Conservation (phyloP, 2,113 vertebrate genomes). For the Amphiprion percula region DNA sequence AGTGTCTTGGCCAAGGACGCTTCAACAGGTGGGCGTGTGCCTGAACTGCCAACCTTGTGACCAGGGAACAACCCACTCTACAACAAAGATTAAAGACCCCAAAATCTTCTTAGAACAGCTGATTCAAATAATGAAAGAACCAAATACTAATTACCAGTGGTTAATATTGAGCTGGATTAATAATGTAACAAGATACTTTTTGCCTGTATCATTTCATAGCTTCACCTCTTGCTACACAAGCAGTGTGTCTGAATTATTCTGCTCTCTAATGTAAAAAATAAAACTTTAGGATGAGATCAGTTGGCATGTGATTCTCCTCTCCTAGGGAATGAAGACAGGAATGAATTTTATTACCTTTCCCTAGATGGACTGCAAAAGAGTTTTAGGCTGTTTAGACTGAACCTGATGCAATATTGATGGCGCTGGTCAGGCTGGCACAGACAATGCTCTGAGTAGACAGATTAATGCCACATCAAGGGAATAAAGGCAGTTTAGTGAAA, state of each 20-base stretch:
- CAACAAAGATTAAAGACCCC: too few relatives aligned
- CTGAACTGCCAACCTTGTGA: too few relatives aligned
- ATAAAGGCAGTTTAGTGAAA: conserved; percentile 54
- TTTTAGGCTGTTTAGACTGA: conserved; percentile 71
- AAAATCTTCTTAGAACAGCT: conserved; percentile 30
- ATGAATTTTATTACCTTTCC: conserved; percentile 54
- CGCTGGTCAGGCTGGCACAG: conserved; percentile 54
- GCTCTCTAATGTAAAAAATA: neutral
- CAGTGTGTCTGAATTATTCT: conserved; percentile 14
- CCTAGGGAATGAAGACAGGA: conserved; percentile 52
- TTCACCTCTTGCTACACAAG: conserved; percentile 19
- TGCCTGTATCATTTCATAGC: conserved; percentile 17
- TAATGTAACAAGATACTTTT: conserved; percentile 58
- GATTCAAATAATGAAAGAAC: conserved; percentile 48
- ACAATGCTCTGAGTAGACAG: conserved; percentile 65
- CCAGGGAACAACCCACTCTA: too few relatives aligned
- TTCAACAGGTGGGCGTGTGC: too few relatives aligned
- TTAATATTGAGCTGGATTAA: conserved; percentile 57
- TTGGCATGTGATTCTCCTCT: conserved; percentile 18
- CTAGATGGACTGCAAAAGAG: conserved; percentile 55
- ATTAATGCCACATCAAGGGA: conserved; percentile 77
- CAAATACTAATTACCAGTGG: conserved; percentile 64
- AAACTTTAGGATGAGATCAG: conserved; percentile 28
- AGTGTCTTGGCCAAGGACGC: too few relatives aligned
- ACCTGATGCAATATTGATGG: conserved; percentile 80